Evolutionary conservation across 2,797 vertebrate genomes (phyloP), one percentile per base, ranked within the genome.

Genomic region (Aselliscus stoliczkanus): DNA sequence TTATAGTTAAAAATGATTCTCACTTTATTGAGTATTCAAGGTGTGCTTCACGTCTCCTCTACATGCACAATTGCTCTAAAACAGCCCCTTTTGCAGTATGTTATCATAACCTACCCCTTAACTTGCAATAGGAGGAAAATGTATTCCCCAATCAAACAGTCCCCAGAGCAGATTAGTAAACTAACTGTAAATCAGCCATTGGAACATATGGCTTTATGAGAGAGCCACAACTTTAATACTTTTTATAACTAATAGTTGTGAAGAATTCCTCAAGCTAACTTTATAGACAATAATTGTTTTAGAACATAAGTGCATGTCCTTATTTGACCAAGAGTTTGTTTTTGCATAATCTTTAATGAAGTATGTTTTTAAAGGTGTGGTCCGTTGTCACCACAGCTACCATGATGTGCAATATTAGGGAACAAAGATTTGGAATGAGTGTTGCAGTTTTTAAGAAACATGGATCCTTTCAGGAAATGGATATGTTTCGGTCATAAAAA

Each of bases 1-100:
- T 76, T 72, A 18, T 64, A 31, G 81, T 77, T 73, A 72, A 85
- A 94, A 96, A 50, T 67, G 58, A 84, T 87, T 94, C 6, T 95
- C 27, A 62, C 39, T 52, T 83, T 82, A 69, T 31, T 60, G n/a
- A 44, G 13, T 76, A 39, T 47, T 81, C 0, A 44, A 88, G 29
- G 1, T 10, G 80, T 62, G 7, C 17, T 96, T 94, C 25, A 34
- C 58, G 94, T 90, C 34, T 90, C 20, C 18, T 54, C 29, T 88
- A 42, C 4, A 5, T 15, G 12, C 12, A 27, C 7, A 79, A 47
- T 89, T 96, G 88, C 37, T 67, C 52, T 81, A 88, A 31, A 15
- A 79, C 23, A 18, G 27, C 13, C 13, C 42, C 31, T 93, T 77
- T 70, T 89, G 20, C 8, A 52, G 29, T 69, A 20, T 4, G 11